Evolutionary conservation across 2,797 vertebrate genomes (phyloP), one percentile per base, ranked within the genome.

Genomic region (Bucorvus abyssinicus): DNA sequence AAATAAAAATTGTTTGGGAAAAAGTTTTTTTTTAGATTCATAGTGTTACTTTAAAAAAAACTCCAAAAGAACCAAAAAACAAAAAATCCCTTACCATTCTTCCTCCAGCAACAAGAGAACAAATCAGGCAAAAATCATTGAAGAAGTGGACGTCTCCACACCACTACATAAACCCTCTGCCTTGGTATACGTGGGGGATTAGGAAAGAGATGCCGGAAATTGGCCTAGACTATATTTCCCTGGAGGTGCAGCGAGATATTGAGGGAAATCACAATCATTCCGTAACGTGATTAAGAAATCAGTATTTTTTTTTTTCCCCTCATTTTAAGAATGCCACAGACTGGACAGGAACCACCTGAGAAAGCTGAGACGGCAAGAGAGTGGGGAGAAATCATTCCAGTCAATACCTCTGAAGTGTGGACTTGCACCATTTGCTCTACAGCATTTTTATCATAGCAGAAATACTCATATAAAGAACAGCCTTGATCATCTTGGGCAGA

Each of bases 151-250:
- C 84, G 76, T 83, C 91, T 88, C 44, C 70, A 90, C 89, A 89
- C 49, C 71, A 90, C 76, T 78, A 94, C 96, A 86, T 82, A 92
- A 88, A 87, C 71, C 78, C 10, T 97, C 47, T 20, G 29, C 61
- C 63, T 90, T 52, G 57, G 32, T 53, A 24, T 93, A 89, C 93
- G 60, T 36, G 12, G 61, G 93, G 76, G 91, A 96, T 96, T 96
- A 95, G 87, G 68, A 90, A 95, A 92, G 69, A 84, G 67, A 93
- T 93, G 78, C 95, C 76, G 95, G 81, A 84, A 97, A 95, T 84
- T 95, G 59, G 82, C 59, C 84, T 89, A 67, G 84, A 87, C 80
- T 93, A 52, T 96, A 97, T 97, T 97, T 97, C 97, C 95, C 96
- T 74, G 71, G 94, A 67, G 94, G 30, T 53, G 65, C 12, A 57